Percentiles rank a stretch among this genome's conserved stretches.
Evolutionary conservation across 2,888 invertebrate species (phyloP).

Genomic region (Celastrina argiolus): DNA sequence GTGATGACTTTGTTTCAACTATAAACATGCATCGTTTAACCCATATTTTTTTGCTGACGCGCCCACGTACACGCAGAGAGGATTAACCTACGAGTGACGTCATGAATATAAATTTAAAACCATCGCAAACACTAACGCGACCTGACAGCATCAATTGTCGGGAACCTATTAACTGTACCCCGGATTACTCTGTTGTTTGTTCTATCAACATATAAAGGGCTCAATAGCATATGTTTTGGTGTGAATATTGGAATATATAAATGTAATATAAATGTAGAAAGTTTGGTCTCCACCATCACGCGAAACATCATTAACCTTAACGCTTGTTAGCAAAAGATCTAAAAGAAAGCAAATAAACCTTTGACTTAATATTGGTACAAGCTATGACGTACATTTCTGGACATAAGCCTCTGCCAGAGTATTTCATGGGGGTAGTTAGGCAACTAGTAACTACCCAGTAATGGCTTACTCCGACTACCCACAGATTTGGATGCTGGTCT

Average conservation of each 20-base stretch:
- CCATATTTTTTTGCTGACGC: conserved; percentile 35
- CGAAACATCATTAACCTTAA: too few species aligned
- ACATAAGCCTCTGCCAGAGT: too few species aligned
- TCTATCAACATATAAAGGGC: not conserved
- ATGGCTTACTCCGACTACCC: too few species aligned
- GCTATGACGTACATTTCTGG: too few species aligned
- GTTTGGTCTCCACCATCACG: too few species aligned
- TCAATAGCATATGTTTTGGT: not conserved
- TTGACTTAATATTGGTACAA: too few species aligned
- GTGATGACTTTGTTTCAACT: not conserved
- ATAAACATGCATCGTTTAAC: not conserved
- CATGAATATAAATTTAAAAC: conserved; percentile 74
- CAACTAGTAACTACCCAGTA: too few species aligned
- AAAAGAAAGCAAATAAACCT: too few species aligned
- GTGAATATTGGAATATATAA: not conserved
- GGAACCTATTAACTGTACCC: conserved; percentile 44
- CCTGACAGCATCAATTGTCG: conserved; percentile 64
- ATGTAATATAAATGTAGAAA: too few species aligned
- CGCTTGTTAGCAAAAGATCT: too few species aligned
- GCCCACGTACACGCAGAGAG: conserved; percentile 52
- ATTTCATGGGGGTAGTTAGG: too few species aligned
- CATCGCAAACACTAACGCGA: conserved; percentile 58
- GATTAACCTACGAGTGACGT: conserved; percentile 62
- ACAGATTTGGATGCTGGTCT: too few species aligned
- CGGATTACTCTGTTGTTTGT: conserved; percentile 28